Base-by-base conservation (phyloP, 1,140 invertebrate genomes). In the Drosophila sulfurigaster region DNA sequence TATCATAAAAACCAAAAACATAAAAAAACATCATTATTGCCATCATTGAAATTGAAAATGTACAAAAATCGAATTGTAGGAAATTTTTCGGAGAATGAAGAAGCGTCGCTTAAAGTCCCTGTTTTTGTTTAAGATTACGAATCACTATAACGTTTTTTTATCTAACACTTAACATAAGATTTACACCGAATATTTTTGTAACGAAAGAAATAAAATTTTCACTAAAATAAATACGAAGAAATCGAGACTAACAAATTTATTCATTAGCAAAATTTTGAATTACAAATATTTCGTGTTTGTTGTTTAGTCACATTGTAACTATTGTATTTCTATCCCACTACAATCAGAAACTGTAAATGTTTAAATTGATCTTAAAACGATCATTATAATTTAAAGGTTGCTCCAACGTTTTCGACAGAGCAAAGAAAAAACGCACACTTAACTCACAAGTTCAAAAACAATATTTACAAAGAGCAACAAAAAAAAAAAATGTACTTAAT, bases 21-120 rank as follows among this genome's bases (percentile, higher is more conserved):
- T 28, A 54, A 68, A 78, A 15, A 60, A 63, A 81, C 59, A 88
- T 80, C 69, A 81, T 70, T 79, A 81, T 79, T 88, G 86, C 81
- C 85, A 88, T 88, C 64, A 79, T 81, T 65, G 80, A 88, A 89
- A 85, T 20, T 59, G 13, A 56, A 48, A 79, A 86, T 89, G 85
- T 88, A 88, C 85, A 88, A 88, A 86, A 73, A 10, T 38, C 30
- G 30, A 62, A 57, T 46, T 62, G 48, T 60, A 74, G 56, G 28
- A 56, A 68, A 54, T 73, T 59, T 73, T 65, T 52, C 0, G 20
- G 20, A 28, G 25, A 15, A 65, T n/a, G 6, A 38, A 32, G 54
- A 65, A 65, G 41, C 52, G 38, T 79, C 63, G 75, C 66, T 75
- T 82, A 57, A 49, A 54, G 41, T 48, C 72, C 66, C 43, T 79